Evolutionary conservation across 2,888 invertebrate species (phyloP).

Genomic region (Megalurothrips usitatus): DNA sequence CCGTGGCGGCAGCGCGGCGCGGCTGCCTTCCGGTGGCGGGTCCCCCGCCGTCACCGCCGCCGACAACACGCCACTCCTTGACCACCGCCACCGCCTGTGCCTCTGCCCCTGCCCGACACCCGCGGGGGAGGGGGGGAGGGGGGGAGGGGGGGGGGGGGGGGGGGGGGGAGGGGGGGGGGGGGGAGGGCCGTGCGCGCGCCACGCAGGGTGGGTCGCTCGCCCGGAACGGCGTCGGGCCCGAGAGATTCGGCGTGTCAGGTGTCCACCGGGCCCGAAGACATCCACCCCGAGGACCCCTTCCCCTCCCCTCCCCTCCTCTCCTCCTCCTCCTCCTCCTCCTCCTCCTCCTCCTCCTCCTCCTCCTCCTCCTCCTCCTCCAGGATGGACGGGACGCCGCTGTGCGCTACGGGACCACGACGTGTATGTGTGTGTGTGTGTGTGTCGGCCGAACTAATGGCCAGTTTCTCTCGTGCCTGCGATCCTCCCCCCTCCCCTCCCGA

Average conservation of each 20-base stretch:
- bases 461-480: neutral
- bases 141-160: too few species aligned
- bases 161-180: too few species aligned
- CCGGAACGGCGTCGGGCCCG: too few species aligned
- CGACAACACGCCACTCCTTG: too few species aligned
- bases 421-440: neutral
- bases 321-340: neutral
- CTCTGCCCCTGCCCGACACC: too few species aligned
- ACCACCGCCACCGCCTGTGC: too few species aligned
- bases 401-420: neutral
- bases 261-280: too few species aligned
- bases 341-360: neutral
- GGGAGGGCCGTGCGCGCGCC: too few species aligned
- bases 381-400: neutral
- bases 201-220: too few species aligned
- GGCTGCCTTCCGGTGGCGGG: neutral
- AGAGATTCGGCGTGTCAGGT: too few species aligned
- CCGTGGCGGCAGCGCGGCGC: neutral
- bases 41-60: neutral
- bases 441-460: neutral
- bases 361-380: neutral
- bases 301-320: neutral
- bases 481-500: neutral
- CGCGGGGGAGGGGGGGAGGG: too few species aligned
- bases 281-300: too few species aligned